These are phyloP conservation scores for Dendrocincla fuliginosa DNA, from an alignment of 2,797 vertebrate genomes.

Conservation along the genomic window DNA sequence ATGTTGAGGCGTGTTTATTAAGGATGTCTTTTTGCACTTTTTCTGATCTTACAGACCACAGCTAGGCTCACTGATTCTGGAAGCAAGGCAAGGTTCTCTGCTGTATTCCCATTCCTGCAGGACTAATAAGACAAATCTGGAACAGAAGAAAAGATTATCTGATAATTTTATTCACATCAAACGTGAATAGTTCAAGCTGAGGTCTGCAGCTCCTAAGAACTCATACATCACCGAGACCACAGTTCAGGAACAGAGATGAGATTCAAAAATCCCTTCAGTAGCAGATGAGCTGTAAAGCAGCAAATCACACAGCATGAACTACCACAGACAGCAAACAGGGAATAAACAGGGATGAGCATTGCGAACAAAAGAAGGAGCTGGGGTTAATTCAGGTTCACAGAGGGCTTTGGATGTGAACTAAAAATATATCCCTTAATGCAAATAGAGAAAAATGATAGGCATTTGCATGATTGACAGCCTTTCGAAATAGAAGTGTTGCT, in stretches of 20 bases:
- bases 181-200: background rate
- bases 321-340: background rate
- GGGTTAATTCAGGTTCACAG: slow-evolving; percentile 65
- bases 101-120: background rate
- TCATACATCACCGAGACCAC: background rate
- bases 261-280: background rate
- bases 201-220: background rate
- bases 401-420: slow-evolving; percentile 58
- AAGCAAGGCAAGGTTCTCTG: background rate
- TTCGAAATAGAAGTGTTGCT: slow-evolving; percentile 80
- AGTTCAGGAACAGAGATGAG: background rate
- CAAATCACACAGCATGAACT: background rate
- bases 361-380: slow-evolving; percentile 17
- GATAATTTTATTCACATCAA: background rate
- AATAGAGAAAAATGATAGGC: slow-evolving; percentile 73
- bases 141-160: background rate
- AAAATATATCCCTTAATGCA: slow-evolving; percentile 72
- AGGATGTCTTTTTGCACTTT: background rate
- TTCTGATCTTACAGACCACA: background rate
- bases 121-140: background rate
- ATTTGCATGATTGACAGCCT: slow-evolving; percentile 80
- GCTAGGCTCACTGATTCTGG: background rate
- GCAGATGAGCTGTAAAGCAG: slow-evolving; percentile 19
- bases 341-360: background rate
- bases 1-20: background rate